Evolutionary conservation across 2,888 invertebrate species (phyloP), one percentile per base, ranked within the genome.

Genomic region (Meloe dianella): DNA sequence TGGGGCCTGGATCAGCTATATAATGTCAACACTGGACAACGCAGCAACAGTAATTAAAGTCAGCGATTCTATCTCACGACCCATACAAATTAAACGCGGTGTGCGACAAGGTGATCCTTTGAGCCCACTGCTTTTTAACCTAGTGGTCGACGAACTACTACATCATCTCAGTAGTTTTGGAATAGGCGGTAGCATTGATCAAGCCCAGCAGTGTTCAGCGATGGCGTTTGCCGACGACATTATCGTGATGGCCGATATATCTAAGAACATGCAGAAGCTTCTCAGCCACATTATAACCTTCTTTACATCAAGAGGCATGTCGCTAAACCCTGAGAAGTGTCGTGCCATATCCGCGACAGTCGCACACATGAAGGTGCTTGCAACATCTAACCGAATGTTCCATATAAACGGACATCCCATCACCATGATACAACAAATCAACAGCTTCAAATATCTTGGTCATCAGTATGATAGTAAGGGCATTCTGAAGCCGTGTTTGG

Each of bases 161-260:
- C 0, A 22, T 10, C 3, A 22, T 2, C 2, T 22, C 7, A 0
- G 10, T 20, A 9, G 7, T 3, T 3, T 22, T 1, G 20, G 10
- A 3, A 22, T 51, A 8, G 51, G 20, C 2, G 20, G 41, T 7
- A 6, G 2, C 1, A 20, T 17, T 20, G 41, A 20, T 17, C 17
- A 17, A 8, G 1, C 17, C 7, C 17, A 6, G 17, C 0, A 3
- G 2, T 47, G 41, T 17, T 14, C 38, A 5, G 41, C 8, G 2
- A 47, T 69, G 22, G 67, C 63, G 1, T 69, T 57, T 22, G 67
- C 70, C 1, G 67, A 67, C 35, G 67, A 70, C 27, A 30, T 65
- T 12, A 32, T 67, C 1, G 14, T 67, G 12, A 6, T 59, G 4
- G 57, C 60, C 0, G 65, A 67, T 14, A 29, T 51, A 1, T 6